Evolutionary conservation across 1,140 invertebrate species (phyloP).

Genomic region (Drosophila teissieri): DNA sequence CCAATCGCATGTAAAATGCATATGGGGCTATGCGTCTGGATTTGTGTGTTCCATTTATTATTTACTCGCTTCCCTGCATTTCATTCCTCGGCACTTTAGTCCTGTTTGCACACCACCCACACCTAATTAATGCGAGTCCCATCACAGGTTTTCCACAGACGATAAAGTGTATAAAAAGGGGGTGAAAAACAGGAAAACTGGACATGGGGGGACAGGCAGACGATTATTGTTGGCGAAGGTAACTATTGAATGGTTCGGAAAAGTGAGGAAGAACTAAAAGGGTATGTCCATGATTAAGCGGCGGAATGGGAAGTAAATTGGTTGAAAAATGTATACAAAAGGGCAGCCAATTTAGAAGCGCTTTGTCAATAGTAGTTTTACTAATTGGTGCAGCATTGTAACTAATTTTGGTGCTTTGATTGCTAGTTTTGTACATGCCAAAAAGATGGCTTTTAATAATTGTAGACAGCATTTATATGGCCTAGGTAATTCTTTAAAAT

Average conservation of each 20-base stretch:
- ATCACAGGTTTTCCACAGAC: constrained; percentile 11
- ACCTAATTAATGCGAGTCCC: constrained; percentile 35
- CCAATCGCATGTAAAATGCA: constrained; percentile 55
- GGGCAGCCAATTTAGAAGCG: constrained; percentile 10
- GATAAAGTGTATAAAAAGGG: not conserved
- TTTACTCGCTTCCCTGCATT: constrained; percentile 14
- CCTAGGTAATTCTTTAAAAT: too few species aligned
- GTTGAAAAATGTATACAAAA: constrained; percentile 22
- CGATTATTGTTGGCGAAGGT: constrained; percentile 7
- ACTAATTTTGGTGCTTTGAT: not conserved
- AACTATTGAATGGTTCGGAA: not conserved
- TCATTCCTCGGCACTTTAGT: not conserved
- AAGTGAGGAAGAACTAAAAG: not conserved
- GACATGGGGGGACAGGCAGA: not conserved
- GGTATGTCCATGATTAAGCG: not conserved
- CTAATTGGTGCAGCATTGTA: constrained; percentile 1
- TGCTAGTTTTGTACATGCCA: not conserved
- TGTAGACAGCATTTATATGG: too few species aligned
- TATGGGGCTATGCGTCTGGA: constrained; percentile 49
- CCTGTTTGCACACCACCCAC: constrained; percentile 26
- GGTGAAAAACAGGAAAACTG: not conserved
- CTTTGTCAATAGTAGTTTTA: not conserved
- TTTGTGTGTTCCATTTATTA: constrained; percentile 49
- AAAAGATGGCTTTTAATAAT: too few species aligned
- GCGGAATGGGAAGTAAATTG: constrained; percentile 3